phyloP scores from a whole-genome alignment of 2,888 invertebrate genomes.

The Xanthorhoe designata region DNA sequence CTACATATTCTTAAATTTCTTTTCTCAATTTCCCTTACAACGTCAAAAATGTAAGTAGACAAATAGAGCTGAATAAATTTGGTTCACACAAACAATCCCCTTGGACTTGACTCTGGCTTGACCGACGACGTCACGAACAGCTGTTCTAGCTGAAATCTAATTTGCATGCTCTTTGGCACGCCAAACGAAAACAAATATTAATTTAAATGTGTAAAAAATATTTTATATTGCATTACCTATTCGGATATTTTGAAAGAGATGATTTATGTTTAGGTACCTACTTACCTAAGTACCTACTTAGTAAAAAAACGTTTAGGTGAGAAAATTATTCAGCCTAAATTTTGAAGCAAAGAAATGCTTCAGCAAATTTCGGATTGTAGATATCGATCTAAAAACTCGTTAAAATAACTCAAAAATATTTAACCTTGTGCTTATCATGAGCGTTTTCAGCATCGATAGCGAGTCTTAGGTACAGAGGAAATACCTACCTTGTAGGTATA shows the following conservation, averaged over 20 bases:
- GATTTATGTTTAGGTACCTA: neutral
- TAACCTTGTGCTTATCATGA: conserved; percentile 52
- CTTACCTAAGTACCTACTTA: too few species aligned
- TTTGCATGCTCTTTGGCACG: conserved; percentile 18
- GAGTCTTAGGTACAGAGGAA: conserved; percentile 1
- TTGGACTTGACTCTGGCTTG: conserved; percentile 9
- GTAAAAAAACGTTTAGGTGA: too few species aligned
- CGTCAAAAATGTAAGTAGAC: neutral
- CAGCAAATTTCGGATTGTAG: conserved; percentile 5
- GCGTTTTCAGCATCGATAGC: conserved; percentile 45
- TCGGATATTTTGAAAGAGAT: neutral
- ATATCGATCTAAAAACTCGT: conserved; percentile 23
- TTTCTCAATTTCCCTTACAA: neutral
- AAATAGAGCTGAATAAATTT: neutral
- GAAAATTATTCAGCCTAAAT: neutral
- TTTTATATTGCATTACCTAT: neutral
- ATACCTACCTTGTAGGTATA: neutral
- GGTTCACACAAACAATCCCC: neutral
- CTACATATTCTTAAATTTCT: neutral
- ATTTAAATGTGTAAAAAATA: neutral
- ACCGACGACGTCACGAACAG: conserved; percentile 16
- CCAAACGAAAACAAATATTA: conserved; percentile 15
- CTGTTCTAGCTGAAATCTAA: conserved; percentile 8
- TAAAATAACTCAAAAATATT: conserved; percentile 28
- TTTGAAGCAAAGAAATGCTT: conserved; percentile 1